These are phyloP conservation scores for Thalassoma bifasciatum DNA, from an alignment of 2,113 vertebrate species.

Conservation along the genomic window DNA sequence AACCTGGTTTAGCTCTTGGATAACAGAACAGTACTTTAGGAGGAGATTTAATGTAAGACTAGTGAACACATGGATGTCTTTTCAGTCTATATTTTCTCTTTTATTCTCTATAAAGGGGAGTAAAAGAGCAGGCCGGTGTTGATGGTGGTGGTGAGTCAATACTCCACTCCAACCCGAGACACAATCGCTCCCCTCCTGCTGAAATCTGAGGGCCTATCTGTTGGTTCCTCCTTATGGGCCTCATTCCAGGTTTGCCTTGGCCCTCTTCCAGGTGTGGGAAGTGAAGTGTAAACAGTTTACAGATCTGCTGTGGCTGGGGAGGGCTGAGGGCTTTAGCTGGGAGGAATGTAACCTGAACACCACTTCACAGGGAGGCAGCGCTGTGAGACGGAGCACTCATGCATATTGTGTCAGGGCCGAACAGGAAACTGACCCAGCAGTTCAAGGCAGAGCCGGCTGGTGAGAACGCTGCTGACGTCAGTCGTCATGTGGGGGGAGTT, in stretches of 20 bases:
- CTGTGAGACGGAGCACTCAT: conserved; percentile 59
- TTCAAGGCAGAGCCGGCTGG: conserved; percentile 50
- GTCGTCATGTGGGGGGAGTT: conserved; percentile 27
- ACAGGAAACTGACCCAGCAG: conserved; percentile 62
- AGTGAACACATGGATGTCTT: conserved; percentile 47
- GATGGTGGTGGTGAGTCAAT: conserved; percentile 48
- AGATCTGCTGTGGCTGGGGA: conserved; percentile 71
- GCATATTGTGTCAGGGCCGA: conserved; percentile 61
- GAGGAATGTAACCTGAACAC: conserved; percentile 75
- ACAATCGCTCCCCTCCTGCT: conserved; percentile 60
- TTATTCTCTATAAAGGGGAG: conserved; percentile 29
- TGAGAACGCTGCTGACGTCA: conserved; percentile 53
- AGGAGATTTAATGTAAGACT: conserved; percentile 15
- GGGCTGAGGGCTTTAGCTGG: conserved; percentile 62
- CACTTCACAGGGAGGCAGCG: conserved; percentile 66
- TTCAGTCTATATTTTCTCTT: conserved; percentile 53
- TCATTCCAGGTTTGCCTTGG: conserved; percentile 71
- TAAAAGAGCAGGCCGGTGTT: conserved; percentile 32
- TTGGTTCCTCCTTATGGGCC: conserved; percentile 54
- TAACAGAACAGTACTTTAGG: conserved; percentile 16
- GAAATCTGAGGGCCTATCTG: conserved; percentile 56
- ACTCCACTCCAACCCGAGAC: conserved; percentile 51
- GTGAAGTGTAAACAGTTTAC: conserved; percentile 80
- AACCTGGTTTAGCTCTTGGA: not conserved
- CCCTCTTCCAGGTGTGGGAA: conserved; percentile 74